Evolutionary conservation across 2,113 vertebrate species (phyloP).

Genomic region (Brachyhypopomus occidentalis): DNA sequence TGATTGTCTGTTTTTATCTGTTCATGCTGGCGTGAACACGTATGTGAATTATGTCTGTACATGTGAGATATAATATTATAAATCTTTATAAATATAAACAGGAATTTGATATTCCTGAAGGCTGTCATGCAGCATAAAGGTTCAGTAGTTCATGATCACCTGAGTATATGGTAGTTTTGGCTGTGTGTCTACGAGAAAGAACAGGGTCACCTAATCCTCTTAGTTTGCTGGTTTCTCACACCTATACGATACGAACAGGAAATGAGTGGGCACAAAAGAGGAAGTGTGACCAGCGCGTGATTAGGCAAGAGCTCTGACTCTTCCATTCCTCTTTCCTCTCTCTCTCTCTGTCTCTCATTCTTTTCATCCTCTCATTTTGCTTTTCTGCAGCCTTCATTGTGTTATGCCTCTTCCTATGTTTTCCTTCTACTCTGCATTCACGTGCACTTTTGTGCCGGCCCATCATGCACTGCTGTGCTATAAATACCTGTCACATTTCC

Average conservation of each 20-base stretch:
- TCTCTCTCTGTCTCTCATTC: not conserved
- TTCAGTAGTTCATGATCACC: not conserved
- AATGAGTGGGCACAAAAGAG: constrained; percentile 48
- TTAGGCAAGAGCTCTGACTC: constrained; percentile 57
- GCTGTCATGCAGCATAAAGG: not conserved
- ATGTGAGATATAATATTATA: not conserved
- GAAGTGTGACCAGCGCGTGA: constrained; percentile 59
- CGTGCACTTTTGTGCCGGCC: not conserved
- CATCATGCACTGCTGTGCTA: not conserved
- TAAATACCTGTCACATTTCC: not conserved
- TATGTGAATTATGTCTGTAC: not conserved
- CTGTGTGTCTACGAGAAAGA: not conserved
- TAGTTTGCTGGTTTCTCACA: constrained; percentile 42
- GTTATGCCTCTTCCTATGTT: constrained; percentile 10
- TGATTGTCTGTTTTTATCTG: not conserved
- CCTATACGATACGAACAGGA: constrained; percentile 57
- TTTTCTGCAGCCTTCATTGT: not conserved
- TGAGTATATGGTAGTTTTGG: not conserved
- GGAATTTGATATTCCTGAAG: no score
- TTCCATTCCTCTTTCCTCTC: constrained; percentile 40
- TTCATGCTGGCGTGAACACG: not conserved
- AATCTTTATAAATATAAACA: no score
- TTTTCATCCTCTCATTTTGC: not conserved
- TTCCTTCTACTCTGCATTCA: not conserved
- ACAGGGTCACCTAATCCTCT: not conserved